Percentiles rank a stretch among this genome's conserved stretches.
These are phyloP conservation scores for Lacerta bilineata DNA, from an alignment of 2,797 vertebrate species.

Conservation along the genomic window DNA sequence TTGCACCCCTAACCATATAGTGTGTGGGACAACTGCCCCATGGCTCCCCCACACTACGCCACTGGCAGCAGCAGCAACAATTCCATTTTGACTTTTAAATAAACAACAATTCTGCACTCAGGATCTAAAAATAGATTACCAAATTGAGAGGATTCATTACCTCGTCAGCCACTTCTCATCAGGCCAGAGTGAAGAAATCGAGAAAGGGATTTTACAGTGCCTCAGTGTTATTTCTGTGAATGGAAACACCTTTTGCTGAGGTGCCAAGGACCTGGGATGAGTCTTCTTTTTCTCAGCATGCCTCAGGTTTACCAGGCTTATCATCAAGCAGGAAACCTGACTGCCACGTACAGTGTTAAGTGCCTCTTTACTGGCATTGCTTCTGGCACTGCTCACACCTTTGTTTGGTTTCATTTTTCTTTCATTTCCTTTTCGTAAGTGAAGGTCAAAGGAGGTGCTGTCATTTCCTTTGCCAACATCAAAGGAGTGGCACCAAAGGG, in stretches of 20 bases:
- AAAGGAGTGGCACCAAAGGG: neutral
- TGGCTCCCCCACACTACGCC: no score
- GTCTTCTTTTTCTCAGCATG: neutral
- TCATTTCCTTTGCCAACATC: neutral
- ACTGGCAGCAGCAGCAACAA: no score
- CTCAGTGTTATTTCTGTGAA: neutral
- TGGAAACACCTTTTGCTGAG: neutral
- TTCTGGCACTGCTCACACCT: neutral
- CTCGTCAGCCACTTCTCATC: no score
- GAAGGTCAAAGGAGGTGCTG: neutral
- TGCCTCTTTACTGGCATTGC: neutral
- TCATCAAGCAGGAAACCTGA: neutral
- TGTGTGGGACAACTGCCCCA: no score
- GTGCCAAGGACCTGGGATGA: neutral
- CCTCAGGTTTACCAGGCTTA: neutral
- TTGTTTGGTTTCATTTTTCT: neutral
- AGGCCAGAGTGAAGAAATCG: no score
- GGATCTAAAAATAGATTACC: no score
- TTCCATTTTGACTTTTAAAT: no score
- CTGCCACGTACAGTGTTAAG: neutral
- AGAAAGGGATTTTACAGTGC: no score
- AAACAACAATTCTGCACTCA: no score
- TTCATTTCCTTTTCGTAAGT: neutral
- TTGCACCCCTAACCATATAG: no score
- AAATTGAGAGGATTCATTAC: no score